Evolutionary conservation across 2,797 vertebrate genomes (phyloP).

Genomic region (Scolopax bukidnonensis): DNA sequence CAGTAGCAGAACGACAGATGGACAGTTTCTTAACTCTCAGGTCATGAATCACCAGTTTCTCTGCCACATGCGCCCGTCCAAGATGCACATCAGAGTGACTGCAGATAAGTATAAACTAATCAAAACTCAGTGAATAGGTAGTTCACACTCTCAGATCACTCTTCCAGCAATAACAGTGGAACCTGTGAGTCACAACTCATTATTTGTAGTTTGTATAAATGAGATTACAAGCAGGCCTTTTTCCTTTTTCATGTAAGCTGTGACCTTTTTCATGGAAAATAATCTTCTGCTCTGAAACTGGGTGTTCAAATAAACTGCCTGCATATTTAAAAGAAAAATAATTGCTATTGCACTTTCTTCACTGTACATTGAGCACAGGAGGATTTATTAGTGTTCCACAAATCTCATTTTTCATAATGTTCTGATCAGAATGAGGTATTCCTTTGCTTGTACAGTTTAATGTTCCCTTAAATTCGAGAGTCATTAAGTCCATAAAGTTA

Average conservation of each 20-base stretch:
- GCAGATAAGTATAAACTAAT: background rate
- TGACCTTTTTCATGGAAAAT: background rate
- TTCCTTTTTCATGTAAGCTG: background rate
- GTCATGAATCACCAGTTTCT: background rate
- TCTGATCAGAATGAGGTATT: background rate
- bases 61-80: background rate
- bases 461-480: background rate
- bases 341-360: background rate
- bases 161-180: background rate
- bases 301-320: background rate
- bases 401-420: background rate
- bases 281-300: background rate
- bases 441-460: background rate
- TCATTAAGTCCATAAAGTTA: background rate
- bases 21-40: background rate
- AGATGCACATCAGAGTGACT: background rate
- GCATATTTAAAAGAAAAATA: background rate
- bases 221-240: background rate
- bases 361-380: background rate
- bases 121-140: background rate
- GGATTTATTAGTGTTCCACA: background rate
- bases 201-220: background rate
- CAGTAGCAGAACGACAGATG: background rate
- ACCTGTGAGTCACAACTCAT: background rate
- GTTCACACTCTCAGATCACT: background rate